Conservation (phyloP, 2,888 invertebrate genomes). For the Latrodectus elegans region DNA sequence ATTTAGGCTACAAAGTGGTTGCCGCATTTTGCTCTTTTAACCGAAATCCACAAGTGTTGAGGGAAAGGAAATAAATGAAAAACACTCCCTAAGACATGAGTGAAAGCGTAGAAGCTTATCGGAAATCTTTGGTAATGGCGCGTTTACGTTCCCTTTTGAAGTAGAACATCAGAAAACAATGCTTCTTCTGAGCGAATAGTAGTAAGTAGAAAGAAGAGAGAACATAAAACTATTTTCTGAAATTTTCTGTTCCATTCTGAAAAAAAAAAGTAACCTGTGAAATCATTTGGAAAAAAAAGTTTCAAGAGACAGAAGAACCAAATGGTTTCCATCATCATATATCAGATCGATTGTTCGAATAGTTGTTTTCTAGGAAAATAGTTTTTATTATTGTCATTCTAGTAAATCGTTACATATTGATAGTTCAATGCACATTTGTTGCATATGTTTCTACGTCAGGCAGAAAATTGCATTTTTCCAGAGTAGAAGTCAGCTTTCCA, state of each 20-base stretch:
- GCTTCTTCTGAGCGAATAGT: slow-evolving; percentile 40
- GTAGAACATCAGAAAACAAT: slow-evolving; percentile 20
- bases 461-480: too few relatives aligned
- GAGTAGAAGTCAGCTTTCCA: too few relatives aligned
- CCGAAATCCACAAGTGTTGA: slow-evolving; percentile 30
- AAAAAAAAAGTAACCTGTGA: slow-evolving; percentile 13
- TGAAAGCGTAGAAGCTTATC: slow-evolving; percentile 24
- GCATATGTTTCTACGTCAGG: too few relatives aligned
- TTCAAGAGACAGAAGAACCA: not conserved
- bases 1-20: not conserved
- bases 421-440: too few relatives aligned
- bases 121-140: slow-evolving; percentile 15
- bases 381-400: too few relatives aligned
- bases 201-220: not conserved
- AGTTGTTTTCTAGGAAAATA: too few relatives aligned
- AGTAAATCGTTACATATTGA: too few relatives aligned
- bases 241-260: slow-evolving; percentile 14
- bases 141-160: slow-evolving; percentile 24
- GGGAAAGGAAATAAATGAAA: slow-evolving; percentile 8
- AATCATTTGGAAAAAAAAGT: slow-evolving; percentile 36
- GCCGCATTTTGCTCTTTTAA: not conserved
- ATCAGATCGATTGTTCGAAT: slow-evolving; percentile 21
- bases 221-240: slow-evolving; percentile 15
- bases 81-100: not conserved
- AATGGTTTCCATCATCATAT: slow-evolving; percentile 35